These are phyloP conservation scores for Leptopilina clavipes DNA, from an alignment of 1,140 invertebrate genomes.

Conservation along the genomic window DNA sequence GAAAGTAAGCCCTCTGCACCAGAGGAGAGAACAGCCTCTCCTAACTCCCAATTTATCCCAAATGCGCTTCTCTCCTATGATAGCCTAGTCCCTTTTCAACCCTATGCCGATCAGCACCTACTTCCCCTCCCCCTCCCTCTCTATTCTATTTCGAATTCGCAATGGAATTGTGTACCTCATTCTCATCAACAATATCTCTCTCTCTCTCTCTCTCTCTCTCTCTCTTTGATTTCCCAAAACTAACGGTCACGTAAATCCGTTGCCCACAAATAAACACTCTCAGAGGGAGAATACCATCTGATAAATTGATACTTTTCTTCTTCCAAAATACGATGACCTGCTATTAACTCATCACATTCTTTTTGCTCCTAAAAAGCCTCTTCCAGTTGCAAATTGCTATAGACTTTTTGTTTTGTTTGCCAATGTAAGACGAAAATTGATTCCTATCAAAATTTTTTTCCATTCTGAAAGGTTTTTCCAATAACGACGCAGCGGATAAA, in stretches of 20 bases:
- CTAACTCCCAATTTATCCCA: background rate
- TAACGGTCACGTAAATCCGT: constrained; percentile 19
- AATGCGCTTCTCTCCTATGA: background rate
- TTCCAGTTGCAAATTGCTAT: background rate
- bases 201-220: too few species aligned
- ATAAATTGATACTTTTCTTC: constrained; percentile 25
- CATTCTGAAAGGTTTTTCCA: too few species aligned
- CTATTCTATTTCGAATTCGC: constrained; percentile 2
- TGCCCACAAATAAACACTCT: constrained; percentile 16
- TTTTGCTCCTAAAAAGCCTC: background rate
- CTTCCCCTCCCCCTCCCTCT: background rate
- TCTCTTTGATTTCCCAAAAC: background rate
- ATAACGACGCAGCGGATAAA: too few species aligned
- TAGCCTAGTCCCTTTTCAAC: background rate
- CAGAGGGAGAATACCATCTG: background rate
- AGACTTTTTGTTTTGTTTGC: too few species aligned
- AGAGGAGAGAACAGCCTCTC: background rate
- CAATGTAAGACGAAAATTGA: too few species aligned
- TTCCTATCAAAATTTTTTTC: too few species aligned
- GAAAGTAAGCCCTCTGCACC: constrained; percentile 26
- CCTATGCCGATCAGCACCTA: constrained; percentile 21
- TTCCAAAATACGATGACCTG: background rate
- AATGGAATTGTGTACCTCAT: constrained; percentile 5
- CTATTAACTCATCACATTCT: background rate
- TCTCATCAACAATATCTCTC: background rate